Evolutionary conservation across 35 echinoderm and acorn worm genomes (phyloP), one percentile per base, ranked within the genome.

Genomic region (Chiridota heheva): DNA sequence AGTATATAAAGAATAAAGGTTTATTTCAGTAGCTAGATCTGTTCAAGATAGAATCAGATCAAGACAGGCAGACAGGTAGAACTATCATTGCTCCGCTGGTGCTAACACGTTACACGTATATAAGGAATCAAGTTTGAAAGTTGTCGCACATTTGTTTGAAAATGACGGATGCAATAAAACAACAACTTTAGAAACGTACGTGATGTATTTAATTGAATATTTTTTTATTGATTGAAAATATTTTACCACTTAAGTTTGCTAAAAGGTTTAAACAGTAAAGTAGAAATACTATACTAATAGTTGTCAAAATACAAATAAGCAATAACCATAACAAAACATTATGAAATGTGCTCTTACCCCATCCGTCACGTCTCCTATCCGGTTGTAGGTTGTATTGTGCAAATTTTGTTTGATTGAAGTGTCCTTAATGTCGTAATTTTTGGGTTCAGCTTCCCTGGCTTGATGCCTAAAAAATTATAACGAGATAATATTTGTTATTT

Each of bases 371-470:
- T 91, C 57, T 26, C 92, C 87, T 34, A 96, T 91, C 46, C 92
- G 72, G 8, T 78, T 60, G 72, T 96, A 96, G 12, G 92, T 96
- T 70, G 92, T 84, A 58, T 63, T 73, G 42, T 96, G 92, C 15
- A 96, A 88, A 58, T 96, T 90, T 44, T 85, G 60, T 33, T 86
- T 51, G 7, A 58, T 67, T 58, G 43, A 69, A 36, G 84, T 66
- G 26, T 67, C 63, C 59, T 74, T 76, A 44, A 96, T 96, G 61
- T 96, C 83, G 59, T 96, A 96, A 27, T 90, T 83, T 69, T 96
- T 90, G 3, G 92, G 87, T 73, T 96, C 92, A 18, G 92, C 92
- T 87, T 96, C 87, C 25, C 92, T 67, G 7, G 92, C 76, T 82
- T 96, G 92, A 69, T 96, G 92, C 92, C 92, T 96, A 20, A 40